These are phyloP conservation scores for Apostichopus leukothele DNA, from an alignment of 53 echinoderm and acorn worm species.

Conservation along the genomic window DNA sequence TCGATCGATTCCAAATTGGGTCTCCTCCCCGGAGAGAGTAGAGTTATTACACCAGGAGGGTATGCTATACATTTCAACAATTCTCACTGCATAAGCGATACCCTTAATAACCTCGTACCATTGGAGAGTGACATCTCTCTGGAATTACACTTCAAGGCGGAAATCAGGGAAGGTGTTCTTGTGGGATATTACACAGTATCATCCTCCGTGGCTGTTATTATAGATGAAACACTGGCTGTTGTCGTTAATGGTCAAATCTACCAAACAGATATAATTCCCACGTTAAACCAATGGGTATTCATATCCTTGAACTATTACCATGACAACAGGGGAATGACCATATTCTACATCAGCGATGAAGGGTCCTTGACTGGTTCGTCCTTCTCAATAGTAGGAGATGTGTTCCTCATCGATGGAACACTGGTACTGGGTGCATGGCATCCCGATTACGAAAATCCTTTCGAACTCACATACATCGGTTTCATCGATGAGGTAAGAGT, in stretches of 20 bases:
- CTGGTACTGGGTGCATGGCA: conserved; percentile 80
- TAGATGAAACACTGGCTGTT: conserved; percentile 61
- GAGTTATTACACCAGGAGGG: conserved; percentile 61
- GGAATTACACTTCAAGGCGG: conserved; percentile 65
- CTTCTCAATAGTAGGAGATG: conserved; percentile 37
- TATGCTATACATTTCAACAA: conserved; percentile 70
- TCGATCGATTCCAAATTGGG: conserved; percentile 33
- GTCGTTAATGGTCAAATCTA: conserved; percentile 52
- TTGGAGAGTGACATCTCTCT: conserved; percentile 59
- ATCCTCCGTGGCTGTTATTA: conserved; percentile 62
- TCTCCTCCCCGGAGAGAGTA: conserved; percentile 51
- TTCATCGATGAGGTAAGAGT: conserved; percentile 82
- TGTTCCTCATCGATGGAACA: conserved; percentile 64
- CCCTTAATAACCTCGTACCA: conserved; percentile 56
- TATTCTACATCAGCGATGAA: conserved; percentile 61
- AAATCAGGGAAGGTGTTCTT: conserved; percentile 7
- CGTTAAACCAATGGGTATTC: conserved; percentile 64
- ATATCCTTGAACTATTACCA: conserved; percentile 69
- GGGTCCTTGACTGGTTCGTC: conserved; percentile 57
- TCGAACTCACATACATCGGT: conserved; percentile 58
- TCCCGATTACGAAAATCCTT: conserved; percentile 48
- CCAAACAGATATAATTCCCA: conserved; percentile 64
- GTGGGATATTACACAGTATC: conserved; percentile 59
- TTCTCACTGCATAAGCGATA: conserved; percentile 68
- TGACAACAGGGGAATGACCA: conserved; percentile 48